Base-by-base conservation (phyloP, 2,888 invertebrate species). In the Athalia circularis region DNA sequence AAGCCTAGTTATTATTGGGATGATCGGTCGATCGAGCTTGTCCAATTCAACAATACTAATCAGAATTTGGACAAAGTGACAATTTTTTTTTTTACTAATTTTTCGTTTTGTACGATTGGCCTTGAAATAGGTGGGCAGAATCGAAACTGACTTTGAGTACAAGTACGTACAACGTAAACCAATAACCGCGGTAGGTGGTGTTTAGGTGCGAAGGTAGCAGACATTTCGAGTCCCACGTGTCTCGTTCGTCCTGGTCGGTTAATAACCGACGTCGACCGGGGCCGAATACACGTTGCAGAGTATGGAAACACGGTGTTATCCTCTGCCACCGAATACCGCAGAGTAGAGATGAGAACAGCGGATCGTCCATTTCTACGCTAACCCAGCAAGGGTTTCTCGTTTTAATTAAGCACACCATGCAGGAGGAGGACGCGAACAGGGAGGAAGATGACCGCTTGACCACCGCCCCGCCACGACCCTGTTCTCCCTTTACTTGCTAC, bases 161-260 rank as follows among this genome's bases (percentile, higher is more conserved):
- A 29, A 29, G 29, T 29, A 29, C 2, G 29, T 29, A 29, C 29
- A 29, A 29, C 29, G 29, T 29, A 2, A 29, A 29, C 29, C 29
- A 29, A 29, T 29, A 29, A 29, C 29, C 29, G 2, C 29, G 29
- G 29, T 29, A 29, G 29, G 29, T 29, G 29, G 29, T 29, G 29
- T 0, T 29, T 29, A 1, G 29, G 29, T 29, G 29, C 54, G 54
- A 11, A n/a, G 54, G 57, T 72, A 72, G 75, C 43, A 29, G 75
- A 75, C 48, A 75, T 75, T 64, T 75, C 77, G 76, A 82, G 82
- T 89, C 89, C 90, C 90, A 82, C 80, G 89, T 87, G 90, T 86
- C 89, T 90, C 90, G 87, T 90, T 90, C 85, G 83, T 86, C 85
- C 86, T 84, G 87, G 87, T 87, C 87, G 85, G 88, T 87, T 90